phyloP scores from a whole-genome alignment of 2,797 vertebrate species.

The Sus cebifrons region DNA sequence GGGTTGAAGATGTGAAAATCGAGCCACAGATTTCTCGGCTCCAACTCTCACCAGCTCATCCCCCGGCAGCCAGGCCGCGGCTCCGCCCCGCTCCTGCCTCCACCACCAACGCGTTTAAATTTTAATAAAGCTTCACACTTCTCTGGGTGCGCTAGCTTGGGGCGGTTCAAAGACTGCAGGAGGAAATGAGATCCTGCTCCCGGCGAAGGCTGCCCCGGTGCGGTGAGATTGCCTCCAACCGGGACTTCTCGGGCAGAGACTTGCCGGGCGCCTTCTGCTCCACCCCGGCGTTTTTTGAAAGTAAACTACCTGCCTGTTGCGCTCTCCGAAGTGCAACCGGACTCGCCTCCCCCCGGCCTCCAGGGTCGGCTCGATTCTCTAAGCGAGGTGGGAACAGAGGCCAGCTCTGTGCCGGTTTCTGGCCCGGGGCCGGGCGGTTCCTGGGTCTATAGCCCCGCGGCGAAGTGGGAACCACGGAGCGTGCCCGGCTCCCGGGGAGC shows the following conservation, averaged over 20 bases:
- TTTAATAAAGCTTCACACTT: constrained; percentile 76
- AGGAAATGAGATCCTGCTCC: constrained; percentile 38
- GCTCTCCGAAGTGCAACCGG: constrained; percentile 73
- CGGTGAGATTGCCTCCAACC: neutral
- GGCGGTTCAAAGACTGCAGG: constrained; percentile 60
- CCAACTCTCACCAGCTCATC: neutral
- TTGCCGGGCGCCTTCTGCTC: constrained; percentile 62
- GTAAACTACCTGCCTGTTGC: constrained; percentile 88
- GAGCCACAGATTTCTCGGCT: neutral
- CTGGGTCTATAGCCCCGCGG: neutral
- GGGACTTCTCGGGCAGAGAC: neutral
- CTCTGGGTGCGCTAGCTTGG: constrained; percentile 38
- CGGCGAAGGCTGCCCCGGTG: neutral
- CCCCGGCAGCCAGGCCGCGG: constrained; percentile 46
- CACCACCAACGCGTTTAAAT: constrained; percentile 70
- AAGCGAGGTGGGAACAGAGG: constrained; percentile 50
- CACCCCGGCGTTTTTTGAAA: constrained; percentile 85
- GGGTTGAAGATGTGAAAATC: neutral
- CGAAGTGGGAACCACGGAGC: neutral
- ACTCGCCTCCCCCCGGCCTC: constrained; percentile 45
- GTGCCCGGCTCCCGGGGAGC: neutral
- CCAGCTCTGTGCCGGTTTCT: neutral
- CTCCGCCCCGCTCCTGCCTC: constrained; percentile 71
- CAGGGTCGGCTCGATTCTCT: neutral
- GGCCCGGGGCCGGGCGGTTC: neutral